These are phyloP conservation scores for Campylomormyrus numenius DNA, from an alignment of 2,113 vertebrate genomes.

Conservation along the genomic window DNA sequence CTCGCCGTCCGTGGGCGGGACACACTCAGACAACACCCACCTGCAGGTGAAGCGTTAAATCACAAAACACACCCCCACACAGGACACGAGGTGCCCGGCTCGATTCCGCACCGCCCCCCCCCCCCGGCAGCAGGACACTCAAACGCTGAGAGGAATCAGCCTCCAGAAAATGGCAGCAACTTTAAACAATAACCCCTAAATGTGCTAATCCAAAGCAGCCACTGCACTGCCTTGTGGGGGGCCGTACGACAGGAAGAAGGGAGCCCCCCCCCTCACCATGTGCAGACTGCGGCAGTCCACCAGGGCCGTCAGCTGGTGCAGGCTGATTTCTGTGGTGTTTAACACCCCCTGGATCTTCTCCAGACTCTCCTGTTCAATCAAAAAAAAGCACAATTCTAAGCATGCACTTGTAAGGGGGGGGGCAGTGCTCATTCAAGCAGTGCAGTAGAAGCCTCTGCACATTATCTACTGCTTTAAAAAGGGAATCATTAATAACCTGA, in stretches of 20 bases:
- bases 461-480: not conserved
- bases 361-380: conserved; percentile 65
- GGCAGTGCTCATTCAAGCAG: not conserved
- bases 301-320: conserved; percentile 89
- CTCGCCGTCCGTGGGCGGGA: not conserved
- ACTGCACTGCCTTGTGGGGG: not conserved
- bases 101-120: not conserved
- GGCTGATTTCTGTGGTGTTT: conserved; percentile 81
- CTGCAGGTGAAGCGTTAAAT: not conserved
- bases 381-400: not conserved
- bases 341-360: conserved; percentile 78
- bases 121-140: not conserved
- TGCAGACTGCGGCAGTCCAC: conserved; percentile 91
- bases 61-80: not conserved
- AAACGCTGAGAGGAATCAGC: not conserved
- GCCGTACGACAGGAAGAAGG: not conserved
- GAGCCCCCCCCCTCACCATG: conserved; percentile 68
- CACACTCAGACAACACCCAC: not conserved
- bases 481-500: not conserved
- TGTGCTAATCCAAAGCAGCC: not conserved
- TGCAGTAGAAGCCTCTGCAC: not conserved
- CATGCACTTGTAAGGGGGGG: not conserved
- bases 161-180: not conserved
- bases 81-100: not conserved
- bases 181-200: not conserved